Base-by-base conservation (phyloP, 1,140 invertebrate genomes). In the Pissodes strobi region DNA sequence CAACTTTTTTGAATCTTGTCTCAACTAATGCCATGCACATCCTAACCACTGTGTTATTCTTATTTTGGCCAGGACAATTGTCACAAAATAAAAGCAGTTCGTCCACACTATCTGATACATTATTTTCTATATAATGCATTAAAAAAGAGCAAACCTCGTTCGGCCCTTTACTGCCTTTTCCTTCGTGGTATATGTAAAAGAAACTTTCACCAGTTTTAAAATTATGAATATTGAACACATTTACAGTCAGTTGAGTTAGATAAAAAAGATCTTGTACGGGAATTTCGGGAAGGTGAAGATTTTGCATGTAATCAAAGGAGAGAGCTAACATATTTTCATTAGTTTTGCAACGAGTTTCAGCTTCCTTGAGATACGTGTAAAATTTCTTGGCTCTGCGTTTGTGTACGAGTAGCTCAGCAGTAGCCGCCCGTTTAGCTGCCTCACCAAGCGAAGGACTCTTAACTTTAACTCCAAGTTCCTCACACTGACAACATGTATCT, bases 181-280 rank as follows among this genome's bases (percentile, higher is more conserved):
- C n/a, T n/a, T n/a, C n/a, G n/a, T n/a, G n/a, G n/a, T n/a, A n/a
- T n/a, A n/a, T n/a, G n/a, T n/a, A n/a, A n/a, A n/a, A n/a, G n/a
- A n/a, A n/a, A n/a, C n/a, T n/a, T n/a, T n/a, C n/a, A n/a, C n/a
- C n/a, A n/a, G n/a, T n/a, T n/a, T n/a, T n/a, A n/a, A n/a, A n/a
- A n/a, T n/a, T n/a, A n/a, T n/a, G n/a, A 53, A 74, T 66, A 30
- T 64, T 49, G 55, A 74, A 75, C 18, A 68, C 56, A 66, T 46
- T 22, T 6, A 75, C 60, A 45, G 63, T 72, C 45, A 76, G 60
- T 61, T 77, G 71, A 62, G 34, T 52, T 64, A 58, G 23, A 60
- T 76, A 67, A 43, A 65, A 65, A 65, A n/a, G 23, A 15, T 65
- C 51, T 60, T 65, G 57, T 38, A 65, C 41, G n/a, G 63, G 45